Percentiles rank a stretch among this genome's conserved stretches.
These are phyloP conservation scores for Thereva nobilitata DNA, from an alignment of 2,888 invertebrate genomes.

Conservation along the genomic window DNA sequence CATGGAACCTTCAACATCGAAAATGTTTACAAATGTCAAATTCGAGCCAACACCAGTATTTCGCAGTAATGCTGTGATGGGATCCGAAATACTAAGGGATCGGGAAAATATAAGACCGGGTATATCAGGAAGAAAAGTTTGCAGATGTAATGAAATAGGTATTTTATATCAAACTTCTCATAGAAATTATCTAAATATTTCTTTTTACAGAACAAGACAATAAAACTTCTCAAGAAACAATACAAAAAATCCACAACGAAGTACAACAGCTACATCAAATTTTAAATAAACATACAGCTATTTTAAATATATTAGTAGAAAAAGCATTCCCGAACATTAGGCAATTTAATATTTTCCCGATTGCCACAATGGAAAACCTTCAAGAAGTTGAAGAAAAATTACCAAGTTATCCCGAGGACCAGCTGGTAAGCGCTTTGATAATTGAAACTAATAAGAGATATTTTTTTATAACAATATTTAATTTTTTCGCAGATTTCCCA, in stretches of 20 bases:
- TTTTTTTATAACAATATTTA: not conserved
- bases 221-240: not conserved
- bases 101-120: too few relatives aligned
- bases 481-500: not conserved
- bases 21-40: too few relatives aligned
- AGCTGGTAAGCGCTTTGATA: not conserved
- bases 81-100: too few relatives aligned
- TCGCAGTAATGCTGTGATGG: too few relatives aligned
- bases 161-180: too few relatives aligned
- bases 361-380: not conserved
- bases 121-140: too few relatives aligned
- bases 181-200: too few relatives aligned
- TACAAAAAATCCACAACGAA: not conserved
- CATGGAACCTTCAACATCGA: too few relatives aligned
- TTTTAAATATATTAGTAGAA: not conserved
- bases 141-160: too few relatives aligned
- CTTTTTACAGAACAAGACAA: not conserved
- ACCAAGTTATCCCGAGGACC: not conserved
- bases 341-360: not conserved
- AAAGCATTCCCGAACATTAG: not conserved
- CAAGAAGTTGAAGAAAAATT: not conserved
- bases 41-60: too few relatives aligned
- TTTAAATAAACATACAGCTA: not conserved
- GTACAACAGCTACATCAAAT: not conserved
- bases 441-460: too few relatives aligned